Evolutionary conservation across 2,113 vertebrate species (phyloP), one percentile per base, ranked within the genome.

Genomic region (Tylochromis polylepis): DNA sequence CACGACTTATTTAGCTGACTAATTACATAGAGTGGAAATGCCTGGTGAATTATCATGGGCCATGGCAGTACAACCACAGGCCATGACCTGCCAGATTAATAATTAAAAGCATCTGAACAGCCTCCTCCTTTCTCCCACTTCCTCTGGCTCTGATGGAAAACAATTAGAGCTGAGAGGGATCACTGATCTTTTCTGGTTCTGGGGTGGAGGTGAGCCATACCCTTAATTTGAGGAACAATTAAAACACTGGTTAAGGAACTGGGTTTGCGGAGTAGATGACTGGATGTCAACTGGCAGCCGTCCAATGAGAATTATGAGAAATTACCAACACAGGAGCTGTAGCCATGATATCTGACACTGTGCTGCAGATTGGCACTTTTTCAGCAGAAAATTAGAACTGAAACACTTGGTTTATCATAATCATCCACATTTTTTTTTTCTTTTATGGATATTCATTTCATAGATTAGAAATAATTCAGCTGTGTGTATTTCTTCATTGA

Each of bases 141-240:
- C 46, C 36, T 60, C 36, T 84, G 85, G 85, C 60, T 38, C 88
- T 60, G 84, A 90, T 92, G 89, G 85, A 88, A 86, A 82, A 91
- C 81, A 89, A 89, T 93, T 93, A 88, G 34, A 82, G 88, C 79
- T 91, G 91, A 94, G 94, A 89, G 93, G 88, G 93, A 95, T 95
- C 87, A 79, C 81, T 93, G 91, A 89, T 90, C 94, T 91, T 65
- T 90, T 12, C 62, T 85, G 60, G 70, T 60, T 67, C 79, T 10
- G 18, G 72, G 86, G 79, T 89, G 84, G 83, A 89, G 85, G 87
- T 91, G 89, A 93, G 91, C 84, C 65, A 62, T 82, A 59, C 72
- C 86, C 87, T 90, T 92, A 75, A 92, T 94, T 95, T 92, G 83
- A 91, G 87, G 82, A 92, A 92, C 81, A 91, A 93, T 94, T 92